Evolutionary conservation across 1,140 invertebrate species (phyloP), one percentile per base, ranked within the genome.

Genomic region (Helicoverpa zea): DNA sequence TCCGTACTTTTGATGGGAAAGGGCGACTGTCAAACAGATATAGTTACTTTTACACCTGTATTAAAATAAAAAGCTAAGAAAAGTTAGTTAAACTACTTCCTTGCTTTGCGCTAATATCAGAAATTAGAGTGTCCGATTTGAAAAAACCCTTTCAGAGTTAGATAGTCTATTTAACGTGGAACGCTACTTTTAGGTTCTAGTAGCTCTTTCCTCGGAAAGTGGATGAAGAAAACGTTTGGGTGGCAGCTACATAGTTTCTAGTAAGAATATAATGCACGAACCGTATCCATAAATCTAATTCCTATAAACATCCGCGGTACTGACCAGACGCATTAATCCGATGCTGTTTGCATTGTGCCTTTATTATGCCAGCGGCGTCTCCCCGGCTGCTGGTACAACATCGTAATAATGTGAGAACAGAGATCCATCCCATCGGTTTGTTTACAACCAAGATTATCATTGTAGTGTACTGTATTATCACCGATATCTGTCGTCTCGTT

Each of bases 311-410:
- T 77, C 75, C 61, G 10, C 7, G 29, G 14, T 13, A 12, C 75
- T 54, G 35, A 10, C 75, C 75, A 77, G 61, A 77, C 75, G 66
- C 75, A 66, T 77, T 77, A 66, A 77, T 77, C 75, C 61, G 66
- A 77, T 66, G 61, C 61, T 77, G 75, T 77, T 77, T 77, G 75
- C 75, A 77, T 77, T 64, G 59, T 54, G 51, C 75, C 58, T 77
- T 77, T 77, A 77, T 77, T 75, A 61, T 61, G 58, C 35, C 23
- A 16, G 5, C 23, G 75, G 75, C 75, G 75, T 63, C 75, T 49
- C 9, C 16, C 2, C 59, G 75, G 18, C 75, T 77, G 23, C 47
- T 70, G 18, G 13, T 47, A 47, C n/a, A 16, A 66, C 14, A 11
- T 10, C 43, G 7, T 47, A 66, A 68, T 68, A 68, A 68, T 68